Conservation (phyloP, 2,888 invertebrate genomes). For the Rhamnusium bicolor region DNA sequence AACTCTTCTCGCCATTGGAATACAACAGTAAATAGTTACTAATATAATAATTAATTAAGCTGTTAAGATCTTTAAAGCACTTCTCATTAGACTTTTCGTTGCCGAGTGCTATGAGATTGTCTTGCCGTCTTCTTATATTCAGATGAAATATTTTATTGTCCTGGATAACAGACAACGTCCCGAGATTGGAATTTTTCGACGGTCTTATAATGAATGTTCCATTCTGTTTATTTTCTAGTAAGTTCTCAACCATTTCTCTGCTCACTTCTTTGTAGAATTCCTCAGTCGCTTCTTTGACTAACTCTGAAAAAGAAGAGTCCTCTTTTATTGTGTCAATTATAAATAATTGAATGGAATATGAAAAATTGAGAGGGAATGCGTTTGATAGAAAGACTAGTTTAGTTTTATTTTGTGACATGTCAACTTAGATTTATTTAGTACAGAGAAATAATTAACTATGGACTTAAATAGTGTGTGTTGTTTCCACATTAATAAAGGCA, state of each 20-base stretch:
- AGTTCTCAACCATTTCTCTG: conserved; percentile 72
- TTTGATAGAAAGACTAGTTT: no score
- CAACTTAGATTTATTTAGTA: no score
- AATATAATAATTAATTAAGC: conserved; percentile 74
- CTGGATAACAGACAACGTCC: conserved; percentile 75
- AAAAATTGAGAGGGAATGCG: background rate
- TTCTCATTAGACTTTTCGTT: conserved; percentile 73
- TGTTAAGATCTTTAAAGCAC: conserved; percentile 73
- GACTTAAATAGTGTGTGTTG: no score
- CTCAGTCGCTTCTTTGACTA: conserved; percentile 63
- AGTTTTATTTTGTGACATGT: no score
- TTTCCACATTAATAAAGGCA: no score
- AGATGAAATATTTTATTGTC: conserved; percentile 74
- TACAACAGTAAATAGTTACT: conserved; percentile 74
- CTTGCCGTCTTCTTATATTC: conserved; percentile 72
- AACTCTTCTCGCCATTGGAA: conserved; percentile 72
- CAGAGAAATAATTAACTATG: no score
- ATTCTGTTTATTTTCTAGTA: conserved; percentile 74
- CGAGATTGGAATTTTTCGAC: conserved; percentile 71
- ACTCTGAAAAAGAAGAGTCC: conserved; percentile 47
- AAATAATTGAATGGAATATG: background rate
- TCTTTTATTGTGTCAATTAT: conserved; percentile 24
- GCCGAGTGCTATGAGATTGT: conserved; percentile 75
- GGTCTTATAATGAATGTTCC: conserved; percentile 76
- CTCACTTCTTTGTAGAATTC: conserved; percentile 75